Conservation (phyloP, 1,140 invertebrate species). For the Procambarus virginalis region DNA sequence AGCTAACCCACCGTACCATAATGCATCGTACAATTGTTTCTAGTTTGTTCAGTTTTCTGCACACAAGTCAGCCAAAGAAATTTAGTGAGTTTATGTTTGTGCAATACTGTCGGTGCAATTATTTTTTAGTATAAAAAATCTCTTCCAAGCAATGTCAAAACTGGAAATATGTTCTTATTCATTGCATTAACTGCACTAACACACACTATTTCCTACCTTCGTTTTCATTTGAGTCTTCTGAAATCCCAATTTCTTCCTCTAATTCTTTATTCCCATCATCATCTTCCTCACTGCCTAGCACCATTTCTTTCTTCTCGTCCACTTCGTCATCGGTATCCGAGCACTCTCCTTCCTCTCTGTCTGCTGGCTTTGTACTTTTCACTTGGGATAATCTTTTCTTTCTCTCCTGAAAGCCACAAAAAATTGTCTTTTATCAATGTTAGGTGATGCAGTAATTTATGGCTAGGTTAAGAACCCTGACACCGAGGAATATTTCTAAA, state of each 20-base stretch:
- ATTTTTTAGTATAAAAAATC: too few relatives aligned
- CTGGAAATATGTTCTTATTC: too few relatives aligned
- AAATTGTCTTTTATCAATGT: not conserved
- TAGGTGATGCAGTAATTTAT: not conserved
- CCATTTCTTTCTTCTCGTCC: not conserved
- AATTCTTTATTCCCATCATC: not conserved
- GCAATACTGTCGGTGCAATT: too few relatives aligned
- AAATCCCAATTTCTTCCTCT: not conserved
- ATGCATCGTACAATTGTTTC: too few relatives aligned
- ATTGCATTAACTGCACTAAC: too few relatives aligned
- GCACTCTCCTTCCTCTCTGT: constrained; percentile 3
- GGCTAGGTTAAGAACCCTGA: too few relatives aligned
- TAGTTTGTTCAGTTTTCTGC: too few relatives aligned
- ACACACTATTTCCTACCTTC: not conserved
- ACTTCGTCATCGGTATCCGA: not conserved
- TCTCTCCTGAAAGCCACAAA: constrained; percentile 1
- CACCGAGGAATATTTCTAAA: too few relatives aligned
- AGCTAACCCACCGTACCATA: too few relatives aligned
- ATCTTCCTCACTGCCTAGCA: not conserved
- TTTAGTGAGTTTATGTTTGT: too few relatives aligned
- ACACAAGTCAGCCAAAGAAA: too few relatives aligned
- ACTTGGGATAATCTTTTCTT: not conserved
- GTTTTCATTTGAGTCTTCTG: not conserved
- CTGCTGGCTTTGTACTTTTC: not conserved
- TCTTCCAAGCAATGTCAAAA: too few relatives aligned